phyloP scores from a whole-genome alignment of 2,113 vertebrate species.

The Panthera leo region DNA sequence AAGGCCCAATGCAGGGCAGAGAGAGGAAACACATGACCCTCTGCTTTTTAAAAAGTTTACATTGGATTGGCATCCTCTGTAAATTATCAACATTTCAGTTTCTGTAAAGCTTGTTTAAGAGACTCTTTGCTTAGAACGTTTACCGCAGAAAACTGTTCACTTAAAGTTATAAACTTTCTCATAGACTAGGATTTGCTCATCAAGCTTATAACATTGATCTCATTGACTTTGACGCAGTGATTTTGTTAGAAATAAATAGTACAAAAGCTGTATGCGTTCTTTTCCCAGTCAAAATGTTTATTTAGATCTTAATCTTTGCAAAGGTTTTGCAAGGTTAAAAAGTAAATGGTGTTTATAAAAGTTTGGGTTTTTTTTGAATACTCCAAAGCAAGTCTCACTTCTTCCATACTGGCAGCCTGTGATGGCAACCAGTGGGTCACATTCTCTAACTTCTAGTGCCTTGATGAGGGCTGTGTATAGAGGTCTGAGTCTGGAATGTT shows the following conservation, averaged over 20 bases:
- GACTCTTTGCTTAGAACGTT: background rate
- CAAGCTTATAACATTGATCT: background rate
- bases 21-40: background rate
- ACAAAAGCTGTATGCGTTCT: background rate
- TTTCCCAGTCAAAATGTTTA: background rate
- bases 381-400: background rate
- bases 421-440: background rate
- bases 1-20: no score
- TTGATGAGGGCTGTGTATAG: background rate
- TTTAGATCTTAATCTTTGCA: background rate
- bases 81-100: background rate
- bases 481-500: background rate
- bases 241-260: background rate
- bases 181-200: background rate
- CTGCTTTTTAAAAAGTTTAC: background rate
- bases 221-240: background rate
- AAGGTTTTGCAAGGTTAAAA: background rate
- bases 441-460: background rate
- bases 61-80: background rate
- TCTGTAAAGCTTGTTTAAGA: background rate
- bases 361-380: background rate
- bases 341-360: background rate
- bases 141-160: background rate
- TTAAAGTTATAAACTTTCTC: background rate
- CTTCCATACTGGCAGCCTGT: background rate